Percentiles rank a stretch among this genome's conserved stretches.
Conservation (phyloP, 2,797 vertebrate genomes). For the Channallabes apus region DNA sequence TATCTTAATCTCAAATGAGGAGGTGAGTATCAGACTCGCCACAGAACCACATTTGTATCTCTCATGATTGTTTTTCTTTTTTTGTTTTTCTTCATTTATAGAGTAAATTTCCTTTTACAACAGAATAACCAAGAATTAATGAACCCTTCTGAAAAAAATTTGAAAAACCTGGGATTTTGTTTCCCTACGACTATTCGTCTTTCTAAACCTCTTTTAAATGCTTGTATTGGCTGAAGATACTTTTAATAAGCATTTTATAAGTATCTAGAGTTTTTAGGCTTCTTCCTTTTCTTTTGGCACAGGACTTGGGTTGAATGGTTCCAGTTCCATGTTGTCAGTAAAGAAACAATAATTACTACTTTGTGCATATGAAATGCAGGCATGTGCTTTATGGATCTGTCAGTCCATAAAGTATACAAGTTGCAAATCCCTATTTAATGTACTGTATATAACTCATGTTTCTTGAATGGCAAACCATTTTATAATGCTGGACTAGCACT, state of each 20-base stretch:
- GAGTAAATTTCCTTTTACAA: conserved; percentile 26
- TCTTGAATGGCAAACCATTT: neutral
- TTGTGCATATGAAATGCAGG: neutral
- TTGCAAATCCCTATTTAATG: neutral
- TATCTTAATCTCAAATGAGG: neutral
- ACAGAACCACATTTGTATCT: neutral
- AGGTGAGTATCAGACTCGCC: neutral
- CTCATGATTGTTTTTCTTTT: neutral
- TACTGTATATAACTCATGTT: neutral
- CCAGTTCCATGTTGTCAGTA: conserved; percentile 18
- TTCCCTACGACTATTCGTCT: conserved; percentile 62
- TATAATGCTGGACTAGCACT: conserved; percentile 2
- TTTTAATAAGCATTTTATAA: conserved; percentile 49
- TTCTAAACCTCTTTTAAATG: conserved; percentile 67
- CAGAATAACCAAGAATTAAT: conserved; percentile 34
- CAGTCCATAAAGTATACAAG: neutral
- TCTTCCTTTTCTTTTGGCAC: conserved; percentile 37
- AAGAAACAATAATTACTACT: neutral
- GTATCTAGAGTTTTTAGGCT: conserved; percentile 54
- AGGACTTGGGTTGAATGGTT: neutral
- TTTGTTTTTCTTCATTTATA: neutral
- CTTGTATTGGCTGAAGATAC: conserved; percentile 70
- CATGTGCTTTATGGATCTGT: neutral
- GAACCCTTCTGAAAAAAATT: conserved; percentile 35
- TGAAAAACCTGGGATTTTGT: conserved; percentile 66